phyloP scores from a whole-genome alignment of 2,888 invertebrate species.

The Campopleginae sp. region DNA sequence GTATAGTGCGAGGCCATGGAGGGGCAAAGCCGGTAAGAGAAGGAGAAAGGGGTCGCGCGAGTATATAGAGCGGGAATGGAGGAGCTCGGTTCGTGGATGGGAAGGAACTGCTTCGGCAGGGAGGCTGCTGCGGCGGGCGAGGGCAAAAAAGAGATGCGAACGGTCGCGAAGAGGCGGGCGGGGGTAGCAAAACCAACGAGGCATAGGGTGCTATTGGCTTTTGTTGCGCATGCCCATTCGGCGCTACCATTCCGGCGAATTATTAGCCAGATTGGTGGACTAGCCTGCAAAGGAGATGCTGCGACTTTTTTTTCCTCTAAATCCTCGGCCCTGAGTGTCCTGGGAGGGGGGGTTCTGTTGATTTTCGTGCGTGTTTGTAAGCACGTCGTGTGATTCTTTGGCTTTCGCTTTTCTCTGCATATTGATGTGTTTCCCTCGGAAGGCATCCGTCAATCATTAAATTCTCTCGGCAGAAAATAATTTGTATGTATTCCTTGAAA shows the following conservation, averaged over 20 bases:
- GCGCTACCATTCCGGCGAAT: conserved; percentile 82
- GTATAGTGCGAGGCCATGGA: conserved; percentile 7
- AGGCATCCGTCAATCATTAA: conserved; percentile 7
- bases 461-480: background rate
- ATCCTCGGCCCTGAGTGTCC: background rate
- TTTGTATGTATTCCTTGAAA: background rate
- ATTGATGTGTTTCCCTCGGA: conserved; percentile 13
- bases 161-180: conserved; percentile 33
- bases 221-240: conserved; percentile 82
- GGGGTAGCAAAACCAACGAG: conserved; percentile 23
- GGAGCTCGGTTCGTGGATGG: conserved; percentile 62
- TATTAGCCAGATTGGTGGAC: conserved; percentile 82
- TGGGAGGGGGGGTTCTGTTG: background rate
- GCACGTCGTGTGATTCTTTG: background rate
- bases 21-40: conserved; percentile 4
- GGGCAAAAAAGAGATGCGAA: conserved; percentile 7
- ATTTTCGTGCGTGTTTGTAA: background rate
- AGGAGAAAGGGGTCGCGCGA: conserved; percentile 39
- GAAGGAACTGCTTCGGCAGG: conserved; percentile 31
- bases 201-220: conserved; percentile 81
- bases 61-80: conserved; percentile 58
- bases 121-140: background rate
- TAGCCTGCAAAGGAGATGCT: conserved; percentile 74
- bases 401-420: background rate
- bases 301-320: conserved; percentile 66